Conservation (phyloP, 2,888 invertebrate species). For the Patella depressa region DNA sequence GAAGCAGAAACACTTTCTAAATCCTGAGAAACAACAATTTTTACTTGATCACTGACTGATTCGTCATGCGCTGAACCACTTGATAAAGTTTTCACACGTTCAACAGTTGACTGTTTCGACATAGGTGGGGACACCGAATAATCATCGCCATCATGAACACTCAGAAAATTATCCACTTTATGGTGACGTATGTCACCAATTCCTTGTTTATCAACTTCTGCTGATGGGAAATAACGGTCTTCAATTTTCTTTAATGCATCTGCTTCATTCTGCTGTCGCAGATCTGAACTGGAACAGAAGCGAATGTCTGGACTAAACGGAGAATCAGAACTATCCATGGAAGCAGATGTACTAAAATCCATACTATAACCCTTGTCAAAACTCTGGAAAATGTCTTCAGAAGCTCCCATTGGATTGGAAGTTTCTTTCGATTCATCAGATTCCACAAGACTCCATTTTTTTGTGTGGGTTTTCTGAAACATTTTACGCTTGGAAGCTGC, state of each 20-base stretch:
- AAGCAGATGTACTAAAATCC: conserved; percentile 42
- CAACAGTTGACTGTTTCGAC: conserved; percentile 36
- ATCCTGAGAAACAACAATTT: conserved; percentile 25
- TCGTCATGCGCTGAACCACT: conserved; percentile 5
- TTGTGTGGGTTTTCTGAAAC: conserved; percentile 36
- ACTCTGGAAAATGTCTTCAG: conserved; percentile 18
- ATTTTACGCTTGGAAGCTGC: conserved; percentile 41
- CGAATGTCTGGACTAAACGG: conserved; percentile 5
- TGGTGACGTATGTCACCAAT: conserved; percentile 41
- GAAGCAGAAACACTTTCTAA: background rate
- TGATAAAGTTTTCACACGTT: conserved; percentile 25
- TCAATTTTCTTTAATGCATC: conserved; percentile 16
- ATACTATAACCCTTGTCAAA: conserved; percentile 32
- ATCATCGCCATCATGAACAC: conserved; percentile 46
- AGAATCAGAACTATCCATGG: conserved; percentile 44
- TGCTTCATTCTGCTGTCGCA: background rate
- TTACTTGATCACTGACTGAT: conserved; percentile 13
- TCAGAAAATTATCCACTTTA: conserved; percentile 42
- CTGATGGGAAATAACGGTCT: conserved; percentile 22
- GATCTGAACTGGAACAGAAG: background rate
- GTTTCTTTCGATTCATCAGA: conserved; percentile 9
- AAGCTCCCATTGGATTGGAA: background rate
- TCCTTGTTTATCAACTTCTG: conserved; percentile 21
- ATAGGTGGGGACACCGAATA: conserved; percentile 40
- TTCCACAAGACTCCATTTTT: conserved; percentile 30